Evolutionary conservation across 1,140 invertebrate species (phyloP), one percentile per base, ranked within the genome.

Genomic region (Nylanderia fulva): DNA sequence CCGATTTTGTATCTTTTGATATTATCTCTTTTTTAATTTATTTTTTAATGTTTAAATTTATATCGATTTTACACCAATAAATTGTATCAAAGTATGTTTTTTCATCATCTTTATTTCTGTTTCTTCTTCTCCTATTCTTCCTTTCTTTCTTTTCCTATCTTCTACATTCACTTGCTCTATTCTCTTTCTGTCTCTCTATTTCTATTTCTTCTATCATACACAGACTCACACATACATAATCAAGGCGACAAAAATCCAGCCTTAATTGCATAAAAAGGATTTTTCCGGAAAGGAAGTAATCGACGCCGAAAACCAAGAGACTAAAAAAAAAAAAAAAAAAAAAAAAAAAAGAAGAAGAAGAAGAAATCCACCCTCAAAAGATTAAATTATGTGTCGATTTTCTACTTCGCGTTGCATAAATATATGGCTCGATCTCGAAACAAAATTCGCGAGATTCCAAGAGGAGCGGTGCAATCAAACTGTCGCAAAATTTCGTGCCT

Each of bases 41-140:
- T 36, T 76, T 60, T 27, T 4, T 21, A 33, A 33, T 61, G n/a
- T 71, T 71, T 58, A 29, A 54, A 68, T 68, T 79, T 68, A 79
- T 52, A 77, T 45, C n/a, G 13, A 79, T 71, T 82, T 72, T 82
- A 58, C 6, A 9, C n/a, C 13, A 72, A 72, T 82, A 82, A 71
- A 82, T 58, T 82, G 24, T 82, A 72, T 45, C 24, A 45, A 72
- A 45, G 11, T 39, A 24, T 6, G 33, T 24, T 63, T 63, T 42
- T 61, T n/a, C 0, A 7, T 21, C 13, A 27, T 6, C 6, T 0
- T 29, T n/a, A n/a, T n/a, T 6, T 61, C 39, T 71, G 5, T 52
- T 54, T 63, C 29, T 29, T 11, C 39, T 15, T 83, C 48, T 68
- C 18, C n/a, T n/a, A n/a, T n/a, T 56, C 21, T 74, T 27, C 69